A percentile compares a stretch with the other conserved stretches of the same genome.
Evolutionary conservation across 2,888 invertebrate genomes (phyloP).

Genomic region (Hirudinaria manillensis): DNA sequence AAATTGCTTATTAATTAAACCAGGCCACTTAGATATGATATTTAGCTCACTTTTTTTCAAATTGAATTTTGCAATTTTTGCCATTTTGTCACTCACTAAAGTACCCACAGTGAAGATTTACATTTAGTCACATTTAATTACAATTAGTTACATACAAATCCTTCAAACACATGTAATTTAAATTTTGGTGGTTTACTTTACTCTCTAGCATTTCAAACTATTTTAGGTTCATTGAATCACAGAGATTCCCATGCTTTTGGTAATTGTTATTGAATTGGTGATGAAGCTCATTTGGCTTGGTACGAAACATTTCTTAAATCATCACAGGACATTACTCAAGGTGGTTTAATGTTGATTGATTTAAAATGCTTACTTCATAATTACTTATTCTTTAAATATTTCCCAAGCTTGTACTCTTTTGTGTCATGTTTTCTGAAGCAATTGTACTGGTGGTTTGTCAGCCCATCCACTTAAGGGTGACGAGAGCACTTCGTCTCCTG

Average conservation of each 20-base stretch:
- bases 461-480: constrained; percentile 77
- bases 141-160: too few species aligned
- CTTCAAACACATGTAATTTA: too few species aligned
- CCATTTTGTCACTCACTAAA: too few species aligned
- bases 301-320: constrained; percentile 72
- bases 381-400: not conserved
- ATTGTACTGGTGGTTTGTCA: constrained; percentile 72
- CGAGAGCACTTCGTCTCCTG: constrained; percentile 78
- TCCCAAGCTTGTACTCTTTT: constrained; percentile 21
- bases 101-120: too few species aligned
- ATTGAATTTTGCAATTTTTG: too few species aligned
- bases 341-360: constrained; percentile 57
- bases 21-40: too few species aligned
- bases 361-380: not conserved
- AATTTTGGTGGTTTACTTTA: too few species aligned
- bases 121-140: too few species aligned
- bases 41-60: too few species aligned
- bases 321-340: constrained; percentile 78
- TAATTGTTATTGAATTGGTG: constrained; percentile 72
- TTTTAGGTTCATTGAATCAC: constrained; percentile 71
- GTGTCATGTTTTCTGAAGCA: constrained; percentile 74
- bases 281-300: constrained; percentile 80
- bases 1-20: too few species aligned
- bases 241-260: constrained; percentile 69
- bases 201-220: constrained; percentile 40